Percentiles rank a stretch among this genome's conserved stretches.
These are phyloP conservation scores for Drosophila parthenogenetica DNA, from an alignment of 2,888 invertebrate species.

Conservation along the genomic window DNA sequence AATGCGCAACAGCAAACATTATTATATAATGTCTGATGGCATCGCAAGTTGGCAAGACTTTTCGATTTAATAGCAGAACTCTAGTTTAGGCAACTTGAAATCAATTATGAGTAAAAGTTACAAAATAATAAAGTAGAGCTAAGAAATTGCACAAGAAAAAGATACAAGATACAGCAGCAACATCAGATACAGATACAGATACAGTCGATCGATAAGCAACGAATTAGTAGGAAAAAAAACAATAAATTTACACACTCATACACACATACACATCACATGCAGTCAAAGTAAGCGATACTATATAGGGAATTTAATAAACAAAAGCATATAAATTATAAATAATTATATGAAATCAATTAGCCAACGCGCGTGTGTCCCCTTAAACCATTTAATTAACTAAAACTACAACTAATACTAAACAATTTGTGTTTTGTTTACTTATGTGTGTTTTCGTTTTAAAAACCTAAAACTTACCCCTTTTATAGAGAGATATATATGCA, in stretches of 20 bases:
- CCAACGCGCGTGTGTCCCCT: constrained; percentile 42
- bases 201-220: constrained; percentile 66
- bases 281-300: constrained; percentile 48
- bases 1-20: constrained; percentile 49
- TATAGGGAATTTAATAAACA: constrained; percentile 57
- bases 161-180: constrained; percentile 21
- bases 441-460: no score
- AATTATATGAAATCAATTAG: constrained; percentile 58
- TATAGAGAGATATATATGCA: constrained; percentile 35
- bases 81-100: constrained; percentile 69
- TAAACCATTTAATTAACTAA: constrained; percentile 32
- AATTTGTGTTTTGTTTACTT: constrained; percentile 1
- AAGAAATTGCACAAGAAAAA: constrained; percentile 68
- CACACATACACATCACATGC: constrained; percentile 34
- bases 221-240: constrained; percentile 62
- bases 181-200: constrained; percentile 24
- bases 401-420: constrained; percentile 21
- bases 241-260: constrained; percentile 50
- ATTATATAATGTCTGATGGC: constrained; percentile 66
- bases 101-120: constrained; percentile 59
- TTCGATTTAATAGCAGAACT: constrained; percentile 60
- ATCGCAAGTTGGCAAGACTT: constrained; percentile 65
- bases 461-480: not conserved
- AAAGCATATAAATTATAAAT: constrained; percentile 25
- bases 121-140: constrained; percentile 61